These are phyloP conservation scores for Erebia epiphron DNA, from an alignment of 2,888 invertebrate genomes.

Conservation along the genomic window DNA sequence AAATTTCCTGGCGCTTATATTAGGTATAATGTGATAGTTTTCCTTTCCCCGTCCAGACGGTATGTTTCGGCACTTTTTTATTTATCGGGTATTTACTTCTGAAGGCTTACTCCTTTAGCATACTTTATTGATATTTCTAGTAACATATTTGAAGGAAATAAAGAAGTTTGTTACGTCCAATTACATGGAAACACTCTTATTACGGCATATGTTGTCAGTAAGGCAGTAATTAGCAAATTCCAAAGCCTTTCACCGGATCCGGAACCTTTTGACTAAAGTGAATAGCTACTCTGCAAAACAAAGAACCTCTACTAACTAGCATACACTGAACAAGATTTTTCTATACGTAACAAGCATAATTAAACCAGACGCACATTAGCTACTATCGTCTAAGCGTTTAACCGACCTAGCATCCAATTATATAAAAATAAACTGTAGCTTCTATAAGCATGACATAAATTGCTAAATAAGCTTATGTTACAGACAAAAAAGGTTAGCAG, in stretches of 20 bases:
- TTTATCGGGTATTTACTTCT: conserved; percentile 23
- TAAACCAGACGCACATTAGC: neutral
- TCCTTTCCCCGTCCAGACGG: conserved; percentile 17
- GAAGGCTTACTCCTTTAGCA: conserved; percentile 11
- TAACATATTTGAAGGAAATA: neutral
- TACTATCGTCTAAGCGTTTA: neutral
- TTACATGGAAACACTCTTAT: neutral
- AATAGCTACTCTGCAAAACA: too few relatives aligned
- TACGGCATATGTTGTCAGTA: neutral
- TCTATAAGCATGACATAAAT: neutral
- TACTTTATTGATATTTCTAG: neutral
- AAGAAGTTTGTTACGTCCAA: neutral
- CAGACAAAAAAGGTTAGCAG: too few relatives aligned
- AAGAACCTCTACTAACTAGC: too few relatives aligned
- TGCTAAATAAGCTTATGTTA: too few relatives aligned
- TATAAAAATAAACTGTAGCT: neutral
- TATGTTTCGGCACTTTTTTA: conserved; percentile 20
- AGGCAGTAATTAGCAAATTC: neutral
- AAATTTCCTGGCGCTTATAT: conserved; percentile 61
- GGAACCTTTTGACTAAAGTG: neutral
- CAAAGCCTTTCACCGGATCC: neutral
- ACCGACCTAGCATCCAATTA: neutral
- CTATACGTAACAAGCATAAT: neutral
- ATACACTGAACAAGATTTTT: neutral
- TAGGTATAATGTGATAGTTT: conserved; percentile 59